Conservation (phyloP, 2,797 vertebrate genomes). For the Halcyon chelicuti region DNA sequence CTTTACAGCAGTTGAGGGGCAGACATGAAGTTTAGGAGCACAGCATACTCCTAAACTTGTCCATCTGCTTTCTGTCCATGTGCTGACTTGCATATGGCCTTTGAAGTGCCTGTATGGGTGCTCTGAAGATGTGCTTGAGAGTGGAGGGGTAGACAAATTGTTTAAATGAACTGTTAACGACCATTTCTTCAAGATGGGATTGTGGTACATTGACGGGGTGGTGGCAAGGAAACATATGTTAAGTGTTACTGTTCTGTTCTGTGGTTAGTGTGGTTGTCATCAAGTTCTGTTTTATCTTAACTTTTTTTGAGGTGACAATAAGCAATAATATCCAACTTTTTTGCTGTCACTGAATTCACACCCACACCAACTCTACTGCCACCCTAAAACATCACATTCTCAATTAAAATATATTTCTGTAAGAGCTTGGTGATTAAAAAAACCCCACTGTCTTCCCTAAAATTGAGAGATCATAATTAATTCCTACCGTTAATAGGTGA, state of each 20-base stretch:
- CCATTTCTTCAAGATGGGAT: neutral
- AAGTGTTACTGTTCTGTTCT: slow-evolving; percentile 33
- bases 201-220: neutral
- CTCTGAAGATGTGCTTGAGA: neutral
- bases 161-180: neutral
- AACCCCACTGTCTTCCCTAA: neutral
- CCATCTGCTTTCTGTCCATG: neutral
- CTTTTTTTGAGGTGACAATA: slow-evolving; percentile 3
- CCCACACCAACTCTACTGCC: neutral
- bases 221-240: slow-evolving; percentile 30
- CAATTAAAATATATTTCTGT: slow-evolving; percentile 15
- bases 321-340: slow-evolving; percentile 20
- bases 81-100: neutral
- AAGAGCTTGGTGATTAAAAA: neutral
- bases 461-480: neutral
- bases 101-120: neutral
- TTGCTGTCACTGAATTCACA: slow-evolving; percentile 29
- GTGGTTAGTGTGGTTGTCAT: neutral
- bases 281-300: slow-evolving; percentile 24
- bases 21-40: neutral
- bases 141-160: neutral
- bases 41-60: neutral
- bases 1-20: neutral
- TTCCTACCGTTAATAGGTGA: neutral
- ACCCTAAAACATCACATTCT: neutral